Base-by-base conservation (phyloP, 2,888 invertebrate genomes). In the Phrixothrix hirtus region DNA sequence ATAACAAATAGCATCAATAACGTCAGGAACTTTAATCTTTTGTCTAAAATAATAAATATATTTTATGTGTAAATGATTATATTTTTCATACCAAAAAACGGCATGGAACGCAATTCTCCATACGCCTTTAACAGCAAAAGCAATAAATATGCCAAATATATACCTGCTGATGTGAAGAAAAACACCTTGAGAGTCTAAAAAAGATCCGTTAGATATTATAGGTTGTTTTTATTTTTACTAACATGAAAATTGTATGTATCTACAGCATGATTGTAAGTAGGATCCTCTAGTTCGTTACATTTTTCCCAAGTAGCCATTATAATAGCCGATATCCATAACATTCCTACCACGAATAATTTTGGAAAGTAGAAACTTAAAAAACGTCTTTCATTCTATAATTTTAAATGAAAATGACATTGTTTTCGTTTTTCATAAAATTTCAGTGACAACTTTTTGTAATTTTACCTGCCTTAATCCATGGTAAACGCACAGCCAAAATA, bases 401-500 rank as follows among this genome's bases (percentile, higher is more conserved):
- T 5, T n/a, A n/a, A n/a, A n/a, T n/a, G n/a, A n/a, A n/a, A n/a
- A n/a, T n/a, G n/a, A n/a, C n/a, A n/a, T n/a, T n/a, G n/a, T n/a
- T n/a, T n/a, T n/a, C n/a, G n/a, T n/a, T n/a, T n/a, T n/a, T n/a
- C n/a, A n/a, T n/a, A n/a, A n/a, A n/a, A n/a, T n/a, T n/a, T n/a
- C n/a, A n/a, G n/a, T n/a, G n/a, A n/a, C n/a, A n/a, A n/a, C n/a
- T n/a, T n/a, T n/a, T n/a, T n/a, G n/a, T n/a, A n/a, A n/a, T 12
- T 13, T 25, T 26, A 91, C 93, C 85, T 93, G 93, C 70, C 97
- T 79, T 25, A 97, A 79, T 1, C 96, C 97, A 72, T 98, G 97
- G 76, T 96, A 97, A 60, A 95, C 86, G 61, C 94, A 93, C 10
- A 98, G 81, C 96, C 97, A 97, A 67, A 95, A 96, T 68, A 97